These are phyloP conservation scores for Phaedon cochleariae DNA, from an alignment of 2,888 invertebrate genomes.

Conservation along the genomic window DNA sequence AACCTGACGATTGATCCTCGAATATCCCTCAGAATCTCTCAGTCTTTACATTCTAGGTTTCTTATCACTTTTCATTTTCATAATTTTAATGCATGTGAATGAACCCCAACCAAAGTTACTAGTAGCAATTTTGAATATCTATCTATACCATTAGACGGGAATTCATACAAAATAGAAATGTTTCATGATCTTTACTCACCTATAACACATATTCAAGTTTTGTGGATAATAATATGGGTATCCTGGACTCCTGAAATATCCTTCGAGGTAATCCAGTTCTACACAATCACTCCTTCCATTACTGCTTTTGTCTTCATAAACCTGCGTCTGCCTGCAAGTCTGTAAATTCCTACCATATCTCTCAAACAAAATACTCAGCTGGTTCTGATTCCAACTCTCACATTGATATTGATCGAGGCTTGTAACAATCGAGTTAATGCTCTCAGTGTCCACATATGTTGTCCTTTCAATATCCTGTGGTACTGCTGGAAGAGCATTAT, in stretches of 20 bases:
- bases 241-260: conserved; percentile 61
- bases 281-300: conserved; percentile 49
- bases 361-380: conserved; percentile 38
- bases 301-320: background rate
- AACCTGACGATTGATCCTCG: too few species aligned
- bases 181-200: too few species aligned
- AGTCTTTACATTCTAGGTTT: too few species aligned
- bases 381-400: conserved; percentile 45
- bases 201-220: conserved; percentile 61
- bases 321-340: conserved; percentile 31
- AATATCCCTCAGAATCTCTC: too few species aligned
- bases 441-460: conserved; percentile 51
- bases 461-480: conserved; percentile 52
- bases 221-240: conserved; percentile 62
- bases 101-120: too few species aligned
- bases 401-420: conserved; percentile 45
- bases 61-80: too few species aligned
- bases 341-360: conserved; percentile 38
- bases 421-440: conserved; percentile 41
- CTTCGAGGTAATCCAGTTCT: conserved; percentile 53
- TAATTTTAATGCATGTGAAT: too few species aligned
- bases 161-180: too few species aligned
- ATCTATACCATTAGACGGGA: too few species aligned
- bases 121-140: too few species aligned
- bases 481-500: conserved; percentile 32